A percentile compares a stretch with the other conserved stretches of the same genome.
phyloP scores from a whole-genome alignment of 2,797 vertebrate species.

The Pseudomugil gertrudae region DNA sequence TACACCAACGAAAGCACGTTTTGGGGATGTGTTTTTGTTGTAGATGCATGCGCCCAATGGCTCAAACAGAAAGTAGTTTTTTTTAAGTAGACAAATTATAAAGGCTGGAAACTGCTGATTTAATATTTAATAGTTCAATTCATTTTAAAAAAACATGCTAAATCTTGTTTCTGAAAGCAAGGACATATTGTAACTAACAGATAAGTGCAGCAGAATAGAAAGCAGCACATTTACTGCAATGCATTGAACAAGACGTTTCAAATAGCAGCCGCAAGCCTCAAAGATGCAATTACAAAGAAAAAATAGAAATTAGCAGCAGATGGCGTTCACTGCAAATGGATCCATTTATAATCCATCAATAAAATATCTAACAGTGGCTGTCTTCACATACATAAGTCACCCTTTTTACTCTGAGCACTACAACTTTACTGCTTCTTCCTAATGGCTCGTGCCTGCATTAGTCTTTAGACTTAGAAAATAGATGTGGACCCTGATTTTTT shows the following conservation, averaged over 20 bases:
- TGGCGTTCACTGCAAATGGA: too few relatives aligned
- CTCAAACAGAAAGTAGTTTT: not conserved
- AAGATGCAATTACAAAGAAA: not conserved
- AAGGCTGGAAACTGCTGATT: not conserved
- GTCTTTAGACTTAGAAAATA: constrained; percentile 3
- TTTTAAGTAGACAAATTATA: not conserved
- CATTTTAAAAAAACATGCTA: not conserved
- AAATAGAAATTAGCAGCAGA: too few relatives aligned
- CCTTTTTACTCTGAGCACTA: not conserved
- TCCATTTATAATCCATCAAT: not conserved
- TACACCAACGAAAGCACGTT: not conserved
- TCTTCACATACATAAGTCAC: not conserved
- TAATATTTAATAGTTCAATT: not conserved
- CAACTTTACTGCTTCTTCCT: not conserved
- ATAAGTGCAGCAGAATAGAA: not conserved
- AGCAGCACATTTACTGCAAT: not conserved
- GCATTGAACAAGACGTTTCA: not conserved
- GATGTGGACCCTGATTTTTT: constrained; percentile 12
- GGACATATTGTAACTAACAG: not conserved
- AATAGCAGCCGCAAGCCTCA: not conserved
- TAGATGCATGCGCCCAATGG: not conserved
- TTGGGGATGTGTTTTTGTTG: not conserved
- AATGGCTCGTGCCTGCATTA: constrained; percentile 1
- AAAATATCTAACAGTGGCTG: not conserved
- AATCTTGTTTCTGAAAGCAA: not conserved